phyloP scores from a whole-genome alignment of 1,140 invertebrate genomes.

The Druon quercuslanigerum region DNA sequence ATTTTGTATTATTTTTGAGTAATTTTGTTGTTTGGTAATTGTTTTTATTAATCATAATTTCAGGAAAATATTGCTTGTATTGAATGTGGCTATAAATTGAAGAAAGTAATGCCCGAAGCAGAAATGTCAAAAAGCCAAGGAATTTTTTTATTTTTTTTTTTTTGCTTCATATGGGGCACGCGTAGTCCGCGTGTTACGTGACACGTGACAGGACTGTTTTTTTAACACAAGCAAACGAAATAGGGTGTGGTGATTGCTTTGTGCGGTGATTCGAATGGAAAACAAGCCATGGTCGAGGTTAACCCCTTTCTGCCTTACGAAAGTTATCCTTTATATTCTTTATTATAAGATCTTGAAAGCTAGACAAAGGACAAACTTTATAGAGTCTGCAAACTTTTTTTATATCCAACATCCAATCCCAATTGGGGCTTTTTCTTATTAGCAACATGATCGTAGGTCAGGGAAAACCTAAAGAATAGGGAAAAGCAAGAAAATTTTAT shows the following conservation, averaged over 20 bases:
- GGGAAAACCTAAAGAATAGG: too few species aligned
- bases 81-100: not conserved
- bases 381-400: not conserved
- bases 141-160: constrained; percentile 44
- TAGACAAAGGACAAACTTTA: not conserved
- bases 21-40: too few species aligned
- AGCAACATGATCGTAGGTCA: too few species aligned
- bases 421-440: too few species aligned
- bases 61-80: too few species aligned
- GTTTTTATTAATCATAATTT: too few species aligned
- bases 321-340: not conserved
- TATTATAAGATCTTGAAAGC: not conserved
- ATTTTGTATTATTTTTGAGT: too few species aligned
- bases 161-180: constrained; percentile 46
- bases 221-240: not conserved
- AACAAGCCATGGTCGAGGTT: constrained; percentile 12
- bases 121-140: constrained; percentile 30
- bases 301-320: constrained; percentile 4
- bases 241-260: constrained; percentile 7
- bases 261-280: constrained; percentile 18
- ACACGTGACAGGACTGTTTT: constrained; percentile 41
- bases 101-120: not conserved
- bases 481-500: too few species aligned
- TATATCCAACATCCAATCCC: not conserved
- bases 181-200: constrained; percentile 50